Evolutionary conservation across 2,113 vertebrate genomes (phyloP), one percentile per base, ranked within the genome.

Genomic region (Ibidorhyncha struthersii): DNA sequence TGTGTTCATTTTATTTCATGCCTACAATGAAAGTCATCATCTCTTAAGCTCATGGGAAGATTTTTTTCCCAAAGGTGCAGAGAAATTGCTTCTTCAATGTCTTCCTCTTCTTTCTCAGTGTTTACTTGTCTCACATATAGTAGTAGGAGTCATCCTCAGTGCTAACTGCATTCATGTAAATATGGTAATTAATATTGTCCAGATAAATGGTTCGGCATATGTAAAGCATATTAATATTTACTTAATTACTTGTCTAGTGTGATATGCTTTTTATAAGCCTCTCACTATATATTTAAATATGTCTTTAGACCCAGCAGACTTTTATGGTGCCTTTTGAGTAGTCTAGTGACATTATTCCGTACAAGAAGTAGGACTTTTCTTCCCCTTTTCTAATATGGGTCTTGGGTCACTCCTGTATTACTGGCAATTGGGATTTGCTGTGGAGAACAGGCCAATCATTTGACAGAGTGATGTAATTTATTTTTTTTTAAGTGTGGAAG

Each of bases 1-100:
- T 50, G 6, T 26, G 9, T 55, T 91, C 5, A 26, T 86, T 89
- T 87, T 2, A 52, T 80, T 69, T 95, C 0, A 18, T 27, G 23
- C 21, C 45, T 91, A 25, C 55, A 58, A 3, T 32, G 66, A 83
- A 69, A 76, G 79, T 41, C 38, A 14, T 10, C 8, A 25, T 80
- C 62, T 95, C 88, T 96, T 91, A 74, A 85, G 56, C 52, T 78
- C 22, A 62, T 49, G 12, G 41, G 65, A 84, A 74, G 70, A 80
- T 67, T 82, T 95, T 97, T 80, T 96, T 45, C 62, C 74, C 67
- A 84, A 96, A 86, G 70, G 15, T 95, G 49, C 70, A 91, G 77
- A 71, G 85, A 58, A 58, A 71, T 86, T 36, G 4, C 36, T 62
- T 71, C 43, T 86, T 29, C 20, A 25, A 1, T 49, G 16, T 71